Evolutionary conservation across 2,797 vertebrate genomes (phyloP).

Genomic region (Lacerta agilis): DNA sequence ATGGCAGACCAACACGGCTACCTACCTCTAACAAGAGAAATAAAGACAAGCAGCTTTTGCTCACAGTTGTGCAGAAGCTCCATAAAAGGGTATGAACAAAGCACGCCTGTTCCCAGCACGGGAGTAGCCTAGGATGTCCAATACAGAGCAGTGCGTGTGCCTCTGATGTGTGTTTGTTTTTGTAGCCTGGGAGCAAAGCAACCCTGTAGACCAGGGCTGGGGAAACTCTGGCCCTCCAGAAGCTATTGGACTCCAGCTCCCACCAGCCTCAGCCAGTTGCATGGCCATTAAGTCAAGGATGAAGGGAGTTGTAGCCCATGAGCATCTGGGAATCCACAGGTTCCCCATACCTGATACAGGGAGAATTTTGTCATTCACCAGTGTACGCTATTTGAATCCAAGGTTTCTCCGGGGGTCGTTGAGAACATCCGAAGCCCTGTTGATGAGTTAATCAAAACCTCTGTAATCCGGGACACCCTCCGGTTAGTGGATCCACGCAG

Average conservation of each 20-base stretch:
- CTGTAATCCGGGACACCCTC: constrained; percentile 95
- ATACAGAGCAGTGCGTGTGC: background rate
- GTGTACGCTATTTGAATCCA: constrained; percentile 29
- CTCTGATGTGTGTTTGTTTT: background rate
- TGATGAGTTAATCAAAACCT: constrained; percentile 95
- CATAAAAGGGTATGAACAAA: too few relatives aligned
- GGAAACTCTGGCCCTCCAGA: background rate
- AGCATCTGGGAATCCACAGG: background rate
- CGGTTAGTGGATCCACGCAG: constrained; percentile 90
- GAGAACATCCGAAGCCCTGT: constrained; percentile 93
- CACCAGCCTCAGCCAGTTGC: background rate
- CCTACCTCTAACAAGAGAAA: too few relatives aligned
- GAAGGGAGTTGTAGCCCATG: background rate
- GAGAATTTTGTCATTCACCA: background rate
- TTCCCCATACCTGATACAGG: too few relatives aligned
- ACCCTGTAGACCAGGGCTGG: background rate
- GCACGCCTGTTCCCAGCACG: too few relatives aligned
- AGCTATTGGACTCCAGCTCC: background rate
- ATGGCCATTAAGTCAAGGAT: background rate
- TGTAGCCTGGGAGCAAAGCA: background rate
- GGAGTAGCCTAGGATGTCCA: too few relatives aligned
- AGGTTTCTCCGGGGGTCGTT: constrained; percentile 93
- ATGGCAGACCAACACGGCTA: too few relatives aligned
- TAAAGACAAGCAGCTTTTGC: too few relatives aligned
- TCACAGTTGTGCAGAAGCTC: too few relatives aligned